A percentile compares a stretch with the other conserved stretches of the same genome.
Conservation (phyloP, 2,113 vertebrate species). For the Pseudopodoces humilis region DNA sequence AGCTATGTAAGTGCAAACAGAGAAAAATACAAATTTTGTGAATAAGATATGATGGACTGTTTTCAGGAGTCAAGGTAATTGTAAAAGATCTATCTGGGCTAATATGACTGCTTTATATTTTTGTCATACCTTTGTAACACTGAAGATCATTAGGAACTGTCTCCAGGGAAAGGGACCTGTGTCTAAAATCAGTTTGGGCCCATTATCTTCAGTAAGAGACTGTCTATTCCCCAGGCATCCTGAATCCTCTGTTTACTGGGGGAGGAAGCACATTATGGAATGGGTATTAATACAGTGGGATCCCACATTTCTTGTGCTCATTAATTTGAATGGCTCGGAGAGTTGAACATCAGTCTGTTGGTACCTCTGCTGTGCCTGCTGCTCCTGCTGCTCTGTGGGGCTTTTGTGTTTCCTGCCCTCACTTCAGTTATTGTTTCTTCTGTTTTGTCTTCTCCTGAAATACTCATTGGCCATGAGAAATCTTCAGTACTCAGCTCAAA, state of each 20-base stretch:
- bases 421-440: background rate
- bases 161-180: slow-evolving; percentile 54
- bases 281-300: slow-evolving; percentile 55
- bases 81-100: slow-evolving; percentile 35
- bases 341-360: background rate
- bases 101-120: slow-evolving; percentile 48
- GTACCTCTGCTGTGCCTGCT: slow-evolving; percentile 43
- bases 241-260: slow-evolving; percentile 35
- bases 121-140: slow-evolving; percentile 57
- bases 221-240: slow-evolving; percentile 58
- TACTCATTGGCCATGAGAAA: background rate
- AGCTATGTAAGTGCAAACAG: background rate
- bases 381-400: background rate
- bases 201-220: slow-evolving; percentile 50
- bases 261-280: slow-evolving; percentile 39
- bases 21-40: slow-evolving; percentile 20
- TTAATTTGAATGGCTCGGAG: slow-evolving; percentile 43
- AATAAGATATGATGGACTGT: background rate
- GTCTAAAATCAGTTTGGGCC: slow-evolving; percentile 62
- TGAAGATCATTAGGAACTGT: slow-evolving; percentile 52
- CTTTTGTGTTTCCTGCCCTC: slow-evolving; percentile 1
- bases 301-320: slow-evolving; percentile 56
- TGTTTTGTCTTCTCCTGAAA: slow-evolving; percentile 11
- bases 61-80: slow-evolving; percentile 43
- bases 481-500: background rate